Percentiles rank a stretch among this genome's conserved stretches.
Evolutionary conservation across 2,888 invertebrate species (phyloP).

Genomic region (Nesidiocoris tenuis): DNA sequence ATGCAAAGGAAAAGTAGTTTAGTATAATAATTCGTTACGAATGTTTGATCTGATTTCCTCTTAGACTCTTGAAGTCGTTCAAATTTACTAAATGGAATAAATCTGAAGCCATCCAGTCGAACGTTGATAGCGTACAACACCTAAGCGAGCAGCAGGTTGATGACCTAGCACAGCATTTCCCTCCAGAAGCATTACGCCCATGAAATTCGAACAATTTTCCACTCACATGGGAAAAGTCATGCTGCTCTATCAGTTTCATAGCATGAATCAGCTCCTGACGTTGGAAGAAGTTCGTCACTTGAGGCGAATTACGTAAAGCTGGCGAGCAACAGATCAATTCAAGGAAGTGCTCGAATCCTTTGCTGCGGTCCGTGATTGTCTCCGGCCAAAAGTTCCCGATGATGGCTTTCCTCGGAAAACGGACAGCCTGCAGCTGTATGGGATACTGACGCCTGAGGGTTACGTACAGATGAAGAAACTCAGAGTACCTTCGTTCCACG

Average conservation of each 20-base stretch:
- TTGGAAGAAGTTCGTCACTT: constrained; percentile 66
- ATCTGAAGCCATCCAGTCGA: too few species aligned
- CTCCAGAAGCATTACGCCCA: too few species aligned
- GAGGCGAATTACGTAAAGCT: constrained; percentile 61
- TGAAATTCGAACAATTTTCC: not conserved
- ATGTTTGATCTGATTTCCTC: too few species aligned
- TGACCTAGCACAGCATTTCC: too few species aligned
- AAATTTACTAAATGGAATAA: too few species aligned
- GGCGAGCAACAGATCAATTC: constrained; percentile 61
- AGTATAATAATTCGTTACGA: too few species aligned
- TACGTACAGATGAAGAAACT: constrained; percentile 67
- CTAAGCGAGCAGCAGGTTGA: too few species aligned
- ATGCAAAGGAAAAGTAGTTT: too few species aligned
- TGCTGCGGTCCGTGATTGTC: constrained; percentile 65
- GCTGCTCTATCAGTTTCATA: constrained; percentile 61
- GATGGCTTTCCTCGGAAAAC: constrained; percentile 69
- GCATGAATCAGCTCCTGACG: constrained; percentile 65
- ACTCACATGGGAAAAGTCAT: constrained; percentile 58
- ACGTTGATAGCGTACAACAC: too few species aligned
- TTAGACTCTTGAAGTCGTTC: too few species aligned
- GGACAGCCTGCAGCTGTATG: constrained; percentile 58
- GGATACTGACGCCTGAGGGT: constrained; percentile 64
- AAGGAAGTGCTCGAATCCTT: constrained; percentile 65
- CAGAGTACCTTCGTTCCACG: constrained; percentile 70
- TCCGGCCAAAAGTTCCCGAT: constrained; percentile 71